phyloP scores from a whole-genome alignment of 2,888 invertebrate species.

The Tyria jacobaeae region DNA sequence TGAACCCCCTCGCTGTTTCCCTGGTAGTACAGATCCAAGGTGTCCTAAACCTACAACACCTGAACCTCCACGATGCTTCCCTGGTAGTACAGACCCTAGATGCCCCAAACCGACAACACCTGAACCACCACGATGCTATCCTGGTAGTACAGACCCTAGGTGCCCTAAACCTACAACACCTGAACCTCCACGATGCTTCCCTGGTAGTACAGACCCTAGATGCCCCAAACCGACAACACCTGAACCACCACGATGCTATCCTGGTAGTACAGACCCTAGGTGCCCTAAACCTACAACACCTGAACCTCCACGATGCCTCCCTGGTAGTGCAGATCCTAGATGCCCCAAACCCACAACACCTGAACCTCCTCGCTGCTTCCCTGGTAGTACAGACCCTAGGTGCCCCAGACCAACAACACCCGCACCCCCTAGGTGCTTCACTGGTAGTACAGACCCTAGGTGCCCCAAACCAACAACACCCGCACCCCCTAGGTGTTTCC shows the following conservation, averaged over 20 bases:
- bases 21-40: conserved; percentile 55
- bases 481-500: conserved; percentile 43
- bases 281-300: conserved; percentile 53
- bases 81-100: conserved; percentile 36
- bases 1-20: conserved; percentile 54
- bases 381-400: conserved; percentile 58
- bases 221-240: conserved; percentile 9
- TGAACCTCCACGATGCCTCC: conserved; percentile 54
- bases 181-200: conserved; percentile 14
- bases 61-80: conserved; percentile 26
- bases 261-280: conserved; percentile 67
- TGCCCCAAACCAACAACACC: conserved; percentile 52
- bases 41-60: conserved; percentile 53
- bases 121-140: conserved; percentile 15
- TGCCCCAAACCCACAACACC: conserved; percentile 52
- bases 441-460: conserved; percentile 39
- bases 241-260: conserved; percentile 11
- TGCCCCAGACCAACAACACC: conserved; percentile 51
- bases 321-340: conserved; percentile 57
- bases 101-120: conserved; percentile 56
- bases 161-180: conserved; percentile 13
- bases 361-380: conserved; percentile 31
- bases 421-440: conserved; percentile 49
- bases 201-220: conserved; percentile 9
- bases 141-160: conserved; percentile 7